Evolutionary conservation across 2,797 vertebrate species (phyloP), one percentile per base, ranked within the genome.

Genomic region (Triplophysa bombifrons): DNA sequence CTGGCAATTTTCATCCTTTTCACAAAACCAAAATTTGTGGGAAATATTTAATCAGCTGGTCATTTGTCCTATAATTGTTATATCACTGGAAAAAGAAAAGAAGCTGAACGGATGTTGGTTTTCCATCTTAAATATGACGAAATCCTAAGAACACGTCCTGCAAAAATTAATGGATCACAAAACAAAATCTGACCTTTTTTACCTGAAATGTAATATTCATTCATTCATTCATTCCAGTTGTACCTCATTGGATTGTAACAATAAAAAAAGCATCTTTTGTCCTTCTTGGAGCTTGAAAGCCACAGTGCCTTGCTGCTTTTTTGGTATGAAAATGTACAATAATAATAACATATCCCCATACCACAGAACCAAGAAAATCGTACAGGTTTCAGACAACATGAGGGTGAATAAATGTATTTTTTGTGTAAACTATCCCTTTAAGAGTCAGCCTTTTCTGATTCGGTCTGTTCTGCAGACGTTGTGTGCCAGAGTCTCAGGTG

Each of bases 1-100:
- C 64, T 63, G 67, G 72, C 72, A 79, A 88, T 85, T 85, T 85
- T 85, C 74, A 78, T 72, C 51, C 69, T 82, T 86, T 86, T 84
- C 76, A 74, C 75, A 80, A 82, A 85, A 81, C 63, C 80, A 77
- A 70, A 75, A 77, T 72, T 81, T 78, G 61, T 74, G 66, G 60
- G 68, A 81, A 74, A 76, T 70, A 82, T 80, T 85, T 81, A 84
- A 87, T 77, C 80, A 84, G 75, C 83, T 76, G 74, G 80, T 81
- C 80, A 80, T 85, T 79, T 84, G 76, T 64, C 76, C 65, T 82
- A 30, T 30, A 85, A 85, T 85, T 85, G 83, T 82, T 80, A 84
- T 83, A 82, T 86, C 72, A 83, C 64, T 48, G 41, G 56, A 71
- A 81, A 80, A 22, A 22, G 58, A 66, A 74, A 74, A 61, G 72